These are phyloP conservation scores for Drosophila sucinea DNA, from an alignment of 1,140 invertebrate species.

Conservation along the genomic window DNA sequence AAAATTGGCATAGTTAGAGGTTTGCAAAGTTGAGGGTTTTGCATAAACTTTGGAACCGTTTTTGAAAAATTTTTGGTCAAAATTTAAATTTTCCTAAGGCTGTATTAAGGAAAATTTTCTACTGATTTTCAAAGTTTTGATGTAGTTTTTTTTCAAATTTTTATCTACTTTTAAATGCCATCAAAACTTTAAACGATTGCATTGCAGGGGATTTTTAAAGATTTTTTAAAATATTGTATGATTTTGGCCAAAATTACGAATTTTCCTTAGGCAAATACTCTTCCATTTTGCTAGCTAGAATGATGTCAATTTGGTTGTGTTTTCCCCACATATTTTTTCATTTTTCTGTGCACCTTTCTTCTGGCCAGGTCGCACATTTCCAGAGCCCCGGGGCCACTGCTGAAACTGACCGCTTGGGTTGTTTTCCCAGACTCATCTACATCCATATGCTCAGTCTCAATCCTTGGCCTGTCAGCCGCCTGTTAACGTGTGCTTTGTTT, in stretches of 20 bases:
- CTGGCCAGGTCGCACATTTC: neutral
- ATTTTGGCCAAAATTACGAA: neutral
- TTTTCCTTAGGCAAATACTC: neutral
- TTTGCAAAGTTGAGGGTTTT: too few species aligned
- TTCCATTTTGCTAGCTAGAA: neutral
- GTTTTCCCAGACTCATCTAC: slow-evolving; percentile 18
- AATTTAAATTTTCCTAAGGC: too few species aligned
- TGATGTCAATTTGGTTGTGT: neutral
- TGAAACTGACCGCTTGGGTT: slow-evolving; percentile 61
- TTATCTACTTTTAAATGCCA: too few species aligned
- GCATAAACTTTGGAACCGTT: too few species aligned
- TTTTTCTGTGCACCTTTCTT: neutral
- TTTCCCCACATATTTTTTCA: neutral
- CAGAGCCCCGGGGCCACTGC: slow-evolving; percentile 32
- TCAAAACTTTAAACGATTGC: too few species aligned
- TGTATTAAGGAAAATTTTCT: too few species aligned
- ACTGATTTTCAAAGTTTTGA: too few species aligned
- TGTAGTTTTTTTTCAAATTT: too few species aligned
- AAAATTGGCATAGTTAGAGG: too few species aligned
- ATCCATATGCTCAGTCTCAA: slow-evolving; percentile 15
- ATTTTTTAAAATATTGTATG: too few species aligned
- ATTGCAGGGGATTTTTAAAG: too few species aligned
- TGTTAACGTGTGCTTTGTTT: slow-evolving; percentile 82
- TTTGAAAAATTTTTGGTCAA: too few species aligned
- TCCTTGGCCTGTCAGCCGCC: slow-evolving; percentile 24